Evolutionary conservation across 2,888 invertebrate species (phyloP), one percentile per base, ranked within the genome.

Genomic region (Tetranychus piercei): DNA sequence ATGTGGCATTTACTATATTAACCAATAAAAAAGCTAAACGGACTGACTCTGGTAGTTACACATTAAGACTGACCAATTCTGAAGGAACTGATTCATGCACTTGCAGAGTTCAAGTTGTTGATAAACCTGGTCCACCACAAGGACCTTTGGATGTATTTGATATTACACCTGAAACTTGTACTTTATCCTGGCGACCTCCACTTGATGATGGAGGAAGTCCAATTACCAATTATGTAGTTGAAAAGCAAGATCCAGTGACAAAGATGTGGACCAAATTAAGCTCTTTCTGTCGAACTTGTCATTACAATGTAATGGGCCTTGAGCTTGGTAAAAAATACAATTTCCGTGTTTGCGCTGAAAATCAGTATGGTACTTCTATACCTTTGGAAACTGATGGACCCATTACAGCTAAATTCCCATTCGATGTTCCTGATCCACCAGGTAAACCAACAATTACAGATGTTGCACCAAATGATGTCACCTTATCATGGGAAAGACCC

Each of bases 401-500:
- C 72, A 92, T 95, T 79, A 81, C 90, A 75, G 96, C 96, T 70
- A 96, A 96, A 83, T 94, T 96, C 87, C 95, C 95, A 78, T 96
- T 94, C 92, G 94, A 92, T 66, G 74, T 72, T 73, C 97, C 94
- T 82, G 80, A 80, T 77, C 79, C 79, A 72, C 81, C 81, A 43
- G 79, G 80, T 74, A 81, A 81, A 75, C 85, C 85, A 44, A 82
- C 83, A 65, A 82, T 83, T 76, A 85, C 85, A 18, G 82, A 83
- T 66, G 99, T 94, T 93, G 95, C 95, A 73, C 88, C 88, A 81
- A 93, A 90, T 81, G 95, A 92, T 82, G 92, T 93, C 5, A 94
- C 96, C 80, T 88, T 97, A 55, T 89, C 88, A 78, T 96, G 96
- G 96, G 94, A 94, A 73, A 90, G 80, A 96, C 95, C 95, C 1